Evolutionary conservation across 2,888 invertebrate species (phyloP).

Genomic region (Rhorus exstirpatorius): DNA sequence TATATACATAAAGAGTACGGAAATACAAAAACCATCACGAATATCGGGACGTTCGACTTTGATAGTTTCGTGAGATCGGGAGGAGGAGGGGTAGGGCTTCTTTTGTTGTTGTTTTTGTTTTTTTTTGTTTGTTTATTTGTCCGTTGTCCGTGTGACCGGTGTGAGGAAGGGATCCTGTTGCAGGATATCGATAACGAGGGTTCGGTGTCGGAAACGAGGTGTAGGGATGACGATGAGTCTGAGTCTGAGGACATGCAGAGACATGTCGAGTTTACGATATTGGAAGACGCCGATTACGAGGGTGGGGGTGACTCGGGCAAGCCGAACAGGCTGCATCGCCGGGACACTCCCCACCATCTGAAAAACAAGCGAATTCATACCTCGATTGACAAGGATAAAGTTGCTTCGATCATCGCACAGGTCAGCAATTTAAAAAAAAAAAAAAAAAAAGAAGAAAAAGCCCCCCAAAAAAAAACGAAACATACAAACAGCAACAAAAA

Average conservation of each 20-base stretch:
- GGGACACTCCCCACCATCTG: conserved; percentile 99
- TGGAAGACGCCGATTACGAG: conserved; percentile 85
- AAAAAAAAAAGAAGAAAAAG: conserved; percentile 21
- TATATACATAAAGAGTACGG: too few species aligned
- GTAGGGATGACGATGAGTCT: conserved; percentile 88
- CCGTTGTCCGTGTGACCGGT: conserved; percentile 58
- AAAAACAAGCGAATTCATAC: conserved; percentile 97
- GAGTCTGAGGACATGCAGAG: conserved; percentile 88
- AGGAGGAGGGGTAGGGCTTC: not conserved
- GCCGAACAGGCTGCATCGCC: conserved; percentile 92
- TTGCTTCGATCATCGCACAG: conserved; percentile 91
- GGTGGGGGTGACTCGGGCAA: conserved; percentile 87
- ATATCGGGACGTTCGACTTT: conserved; percentile 9
- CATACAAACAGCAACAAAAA: conserved; percentile 36
- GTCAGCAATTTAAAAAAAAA: conserved; percentile 84
- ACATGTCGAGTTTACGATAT: conserved; percentile 84
- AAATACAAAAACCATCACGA: conserved; percentile 34
- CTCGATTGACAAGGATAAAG: conserved; percentile 90
- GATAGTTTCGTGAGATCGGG: conserved; percentile 43
- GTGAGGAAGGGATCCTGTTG: conserved; percentile 74
- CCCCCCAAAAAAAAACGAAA: conserved; percentile 12
- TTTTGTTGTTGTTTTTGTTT: conserved; percentile 9
- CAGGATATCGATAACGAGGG: conserved; percentile 85
- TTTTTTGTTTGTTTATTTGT: conserved; percentile 48
- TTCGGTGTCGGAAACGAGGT: conserved; percentile 88